Evolutionary conservation across 2,113 vertebrate genomes (phyloP), one percentile per base, ranked within the genome.

Genomic region (Sinocyclocheilus maitianheensis): DNA sequence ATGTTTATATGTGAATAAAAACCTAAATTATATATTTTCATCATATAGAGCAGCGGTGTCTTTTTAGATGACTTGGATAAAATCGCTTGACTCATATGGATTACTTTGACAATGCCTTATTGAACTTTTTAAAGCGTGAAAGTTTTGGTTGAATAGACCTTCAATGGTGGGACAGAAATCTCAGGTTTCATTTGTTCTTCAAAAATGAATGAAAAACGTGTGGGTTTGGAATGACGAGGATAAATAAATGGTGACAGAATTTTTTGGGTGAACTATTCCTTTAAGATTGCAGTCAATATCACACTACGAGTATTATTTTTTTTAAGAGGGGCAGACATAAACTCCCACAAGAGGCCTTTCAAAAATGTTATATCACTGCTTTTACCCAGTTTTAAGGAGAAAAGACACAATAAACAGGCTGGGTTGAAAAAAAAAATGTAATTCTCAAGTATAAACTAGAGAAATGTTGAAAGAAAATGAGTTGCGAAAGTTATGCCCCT

Each of bases 361-460:
- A 76, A 26, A 76, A 76, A 24, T 48, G 43, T 75, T 48, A 48
- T 24, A 48, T 75, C 10, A 74, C 37, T n/a, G 5, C 18, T 75
- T 48, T 24, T 48, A 43, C 40, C 1, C 11, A n/a, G 22, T 48
- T 75, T 72, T 72, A 43, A 37, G 8, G 18, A 20, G 4, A 22
- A 48, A 75, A 48, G 12, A 24, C 22, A 48, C 43, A 48, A 75
- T 6, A 48, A 75, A 48, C 11, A 48, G 22, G 1, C 37, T 74
- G 69, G 40, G 40, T 46, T 48, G 12, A 24, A 75, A 75, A 75
- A 43, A 72, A 53, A 5, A 18, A 2, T 18, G 24, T 22, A 46
- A 11, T 22, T 76, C 12, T 48, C 72, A 76, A 76, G 72, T 22
- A 76, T 11, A 74, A 74, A 46, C 71, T 74, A 13, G 40, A 74